These are phyloP conservation scores for Aleiodes testaceus DNA, from an alignment of 2,888 invertebrate genomes.

Conservation along the genomic window DNA sequence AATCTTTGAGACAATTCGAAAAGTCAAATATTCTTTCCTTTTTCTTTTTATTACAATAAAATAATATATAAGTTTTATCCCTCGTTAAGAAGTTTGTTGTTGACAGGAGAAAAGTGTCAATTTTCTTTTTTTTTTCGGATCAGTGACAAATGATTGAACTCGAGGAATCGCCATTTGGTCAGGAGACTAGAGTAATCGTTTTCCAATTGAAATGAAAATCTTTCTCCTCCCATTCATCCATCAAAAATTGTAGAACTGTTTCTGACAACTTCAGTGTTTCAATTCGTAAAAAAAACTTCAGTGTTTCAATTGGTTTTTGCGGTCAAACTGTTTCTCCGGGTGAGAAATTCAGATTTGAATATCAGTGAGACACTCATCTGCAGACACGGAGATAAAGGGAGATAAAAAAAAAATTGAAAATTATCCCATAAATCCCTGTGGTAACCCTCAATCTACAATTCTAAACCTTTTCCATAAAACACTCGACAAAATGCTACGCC, in stretches of 20 bases:
- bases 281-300: slow-evolving; percentile 48
- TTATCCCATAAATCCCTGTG: slow-evolving; percentile 52
- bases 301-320: slow-evolving; percentile 52
- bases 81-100: slow-evolving; percentile 36
- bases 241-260: slow-evolving; percentile 58
- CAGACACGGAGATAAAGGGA: slow-evolving; percentile 38
- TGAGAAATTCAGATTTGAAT: slow-evolving; percentile 63
- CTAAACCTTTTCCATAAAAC: slow-evolving; percentile 72
- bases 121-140: slow-evolving; percentile 13
- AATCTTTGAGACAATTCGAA: too few species aligned
- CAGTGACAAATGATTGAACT: slow-evolving; percentile 57
- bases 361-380: slow-evolving; percentile 52
- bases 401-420: slow-evolving; percentile 6
- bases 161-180: slow-evolving; percentile 57
- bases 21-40: too few species aligned
- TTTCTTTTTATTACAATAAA: too few species aligned
- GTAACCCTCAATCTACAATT: slow-evolving; percentile 70
- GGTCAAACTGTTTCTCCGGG: slow-evolving; percentile 24
- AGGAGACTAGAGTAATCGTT: slow-evolving; percentile 71
- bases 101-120: slow-evolving; percentile 46
- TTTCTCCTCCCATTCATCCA: slow-evolving; percentile 19
- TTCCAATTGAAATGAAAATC: slow-evolving; percentile 72
- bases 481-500: slow-evolving; percentile 71
- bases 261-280: slow-evolving; percentile 63
- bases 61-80: slow-evolving; percentile 1